phyloP scores from a whole-genome alignment of 2,113 vertebrate genomes.

The Uropsilus gracilis region DNA sequence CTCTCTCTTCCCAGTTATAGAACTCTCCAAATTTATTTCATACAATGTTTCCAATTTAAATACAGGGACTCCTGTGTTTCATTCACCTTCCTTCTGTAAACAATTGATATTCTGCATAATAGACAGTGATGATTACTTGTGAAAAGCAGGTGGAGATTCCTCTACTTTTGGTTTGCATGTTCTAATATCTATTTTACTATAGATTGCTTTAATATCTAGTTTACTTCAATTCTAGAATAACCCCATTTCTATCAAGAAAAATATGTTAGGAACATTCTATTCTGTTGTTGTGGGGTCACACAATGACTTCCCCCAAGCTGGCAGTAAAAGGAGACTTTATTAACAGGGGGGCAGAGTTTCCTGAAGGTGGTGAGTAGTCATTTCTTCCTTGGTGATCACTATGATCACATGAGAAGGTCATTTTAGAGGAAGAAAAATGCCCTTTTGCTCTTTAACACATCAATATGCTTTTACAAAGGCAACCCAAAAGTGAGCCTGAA shows the following conservation, averaged over 20 bases:
- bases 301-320: background rate
- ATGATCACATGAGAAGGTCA: background rate
- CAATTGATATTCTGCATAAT: background rate
- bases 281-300: background rate
- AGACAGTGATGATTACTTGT: background rate
- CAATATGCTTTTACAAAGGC: background rate
- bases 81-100: background rate
- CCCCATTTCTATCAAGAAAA: background rate
- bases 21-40: background rate
- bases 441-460: background rate
- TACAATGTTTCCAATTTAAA: background rate
- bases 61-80: background rate
- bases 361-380: background rate
- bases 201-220: background rate
- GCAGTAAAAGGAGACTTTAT: background rate
- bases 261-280: background rate
- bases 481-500: background rate
- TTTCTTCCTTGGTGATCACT: background rate
- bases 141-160: background rate
- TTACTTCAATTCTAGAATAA: slow-evolving; percentile 21
- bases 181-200: background rate
- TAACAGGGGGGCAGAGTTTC: background rate
- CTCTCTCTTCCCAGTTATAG: background rate
- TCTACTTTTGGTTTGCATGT: background rate
- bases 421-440: background rate